Percentiles rank a stretch among this genome's conserved stretches.
Evolutionary conservation across 2,888 invertebrate species (phyloP).

Genomic region (Notodonta ziczac): DNA sequence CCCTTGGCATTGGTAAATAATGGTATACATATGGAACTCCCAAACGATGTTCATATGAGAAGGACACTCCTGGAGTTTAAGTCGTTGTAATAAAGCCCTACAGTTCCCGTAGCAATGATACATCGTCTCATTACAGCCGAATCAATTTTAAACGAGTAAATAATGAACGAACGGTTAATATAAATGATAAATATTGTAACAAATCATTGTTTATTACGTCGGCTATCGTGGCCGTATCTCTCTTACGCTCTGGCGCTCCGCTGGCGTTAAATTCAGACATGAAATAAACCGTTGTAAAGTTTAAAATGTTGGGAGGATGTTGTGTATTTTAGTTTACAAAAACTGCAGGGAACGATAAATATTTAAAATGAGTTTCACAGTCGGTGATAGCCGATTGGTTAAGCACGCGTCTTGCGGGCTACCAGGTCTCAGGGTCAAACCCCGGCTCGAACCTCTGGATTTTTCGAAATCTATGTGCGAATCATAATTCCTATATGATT

Average conservation of each 20-base stretch:
- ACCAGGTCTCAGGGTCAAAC: too few species aligned
- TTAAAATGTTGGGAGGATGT: constrained; percentile 30
- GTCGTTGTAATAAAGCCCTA: not conserved
- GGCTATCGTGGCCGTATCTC: constrained; percentile 41
- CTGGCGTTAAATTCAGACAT: constrained; percentile 30
- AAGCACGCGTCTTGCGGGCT: too few species aligned
- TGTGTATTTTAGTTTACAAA: constrained; percentile 4
- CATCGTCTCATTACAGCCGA: not conserved
- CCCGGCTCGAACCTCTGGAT: too few species aligned
- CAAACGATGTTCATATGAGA: too few species aligned
- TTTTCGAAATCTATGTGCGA: too few species aligned
- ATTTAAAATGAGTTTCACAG: too few species aligned
- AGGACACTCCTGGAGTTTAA: too few species aligned
- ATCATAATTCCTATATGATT: too few species aligned
- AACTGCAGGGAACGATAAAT: not conserved
- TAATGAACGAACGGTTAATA: constrained; percentile 7
- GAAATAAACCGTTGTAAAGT: constrained; percentile 42
- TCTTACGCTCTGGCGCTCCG: constrained; percentile 47
- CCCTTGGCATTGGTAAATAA: too few species aligned
- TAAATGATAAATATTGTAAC: constrained; percentile 10
- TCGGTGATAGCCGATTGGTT: too few species aligned
- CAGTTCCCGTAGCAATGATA: not conserved
- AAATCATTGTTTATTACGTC: constrained; percentile 35
- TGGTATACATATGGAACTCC: too few species aligned
- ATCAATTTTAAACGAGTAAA: constrained; percentile 6